Evolutionary conservation across 2,797 vertebrate genomes (phyloP).

Genomic region (Eulemur rubriventer): DNA sequence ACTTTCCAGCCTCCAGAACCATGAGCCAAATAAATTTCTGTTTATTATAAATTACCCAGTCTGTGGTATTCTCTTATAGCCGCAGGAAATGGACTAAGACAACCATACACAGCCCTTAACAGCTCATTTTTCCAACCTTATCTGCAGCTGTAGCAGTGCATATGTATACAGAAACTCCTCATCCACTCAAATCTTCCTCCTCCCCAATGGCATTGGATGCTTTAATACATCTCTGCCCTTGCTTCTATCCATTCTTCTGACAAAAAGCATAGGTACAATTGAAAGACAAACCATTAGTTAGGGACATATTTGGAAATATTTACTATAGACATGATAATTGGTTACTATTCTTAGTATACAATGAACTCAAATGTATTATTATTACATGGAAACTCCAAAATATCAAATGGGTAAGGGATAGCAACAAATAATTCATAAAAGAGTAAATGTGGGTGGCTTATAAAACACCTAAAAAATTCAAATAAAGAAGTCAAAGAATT

Average conservation of each 20-base stretch:
- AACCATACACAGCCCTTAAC: background rate
- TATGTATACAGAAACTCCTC: background rate
- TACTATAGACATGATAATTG: background rate
- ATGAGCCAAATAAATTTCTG: background rate
- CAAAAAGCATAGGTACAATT: background rate
- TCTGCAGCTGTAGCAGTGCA: background rate
- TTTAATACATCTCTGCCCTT: background rate
- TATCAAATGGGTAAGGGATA: background rate
- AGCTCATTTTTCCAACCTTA: background rate
- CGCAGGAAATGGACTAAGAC: background rate
- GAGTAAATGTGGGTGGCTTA: background rate
- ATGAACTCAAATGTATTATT: background rate
- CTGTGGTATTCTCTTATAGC: background rate
- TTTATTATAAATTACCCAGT: background rate
- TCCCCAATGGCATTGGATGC: background rate
- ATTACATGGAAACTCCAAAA: constrained; percentile 3
- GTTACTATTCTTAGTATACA: background rate
- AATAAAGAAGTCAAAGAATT: background rate
- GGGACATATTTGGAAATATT: background rate
- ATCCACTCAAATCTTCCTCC: background rate
- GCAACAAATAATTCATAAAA: background rate
- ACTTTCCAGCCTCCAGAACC: background rate
- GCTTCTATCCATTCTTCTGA: background rate
- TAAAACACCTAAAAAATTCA: background rate
- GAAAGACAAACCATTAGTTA: background rate